phyloP scores from a whole-genome alignment of 2,888 invertebrate genomes.

The Habrosyne pyritoides region DNA sequence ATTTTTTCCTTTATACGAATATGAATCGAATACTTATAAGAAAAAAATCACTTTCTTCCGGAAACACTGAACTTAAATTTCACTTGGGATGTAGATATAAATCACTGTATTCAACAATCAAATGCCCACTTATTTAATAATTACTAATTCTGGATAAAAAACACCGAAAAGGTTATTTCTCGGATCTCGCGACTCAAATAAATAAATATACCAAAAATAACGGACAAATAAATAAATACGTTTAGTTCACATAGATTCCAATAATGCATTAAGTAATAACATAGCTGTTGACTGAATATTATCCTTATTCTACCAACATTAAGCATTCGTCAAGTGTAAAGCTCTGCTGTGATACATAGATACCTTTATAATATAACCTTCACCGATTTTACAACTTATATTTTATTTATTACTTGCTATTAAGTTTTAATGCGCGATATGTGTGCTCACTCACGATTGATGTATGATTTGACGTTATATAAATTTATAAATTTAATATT shows the following conservation, averaged over 20 bases:
- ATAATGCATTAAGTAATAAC: background rate
- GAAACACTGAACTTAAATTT: no score
- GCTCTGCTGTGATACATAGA: conserved; percentile 6
- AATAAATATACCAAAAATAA: background rate
- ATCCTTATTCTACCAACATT: background rate
- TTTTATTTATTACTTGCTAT: conserved; percentile 39
- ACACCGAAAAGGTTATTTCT: no score
- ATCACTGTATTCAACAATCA: no score
- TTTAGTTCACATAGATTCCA: background rate
- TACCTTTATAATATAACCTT: conserved; percentile 29
- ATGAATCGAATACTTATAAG: no score
- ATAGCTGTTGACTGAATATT: background rate
- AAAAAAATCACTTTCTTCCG: no score
- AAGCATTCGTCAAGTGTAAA: conserved; percentile 6
- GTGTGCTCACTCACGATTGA: conserved; percentile 49
- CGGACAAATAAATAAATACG: background rate
- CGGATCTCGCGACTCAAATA: background rate
- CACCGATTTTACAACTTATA: conserved; percentile 34
- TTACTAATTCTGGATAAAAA: no score
- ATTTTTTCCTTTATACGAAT: no score
- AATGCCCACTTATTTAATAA: no score
- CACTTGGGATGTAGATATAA: no score
- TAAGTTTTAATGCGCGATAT: conserved; percentile 40
- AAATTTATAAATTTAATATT: background rate
- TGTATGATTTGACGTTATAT: conserved; percentile 38